Base-by-base conservation (phyloP, 2,113 vertebrate species). In the Eudorcas thomsonii region DNA sequence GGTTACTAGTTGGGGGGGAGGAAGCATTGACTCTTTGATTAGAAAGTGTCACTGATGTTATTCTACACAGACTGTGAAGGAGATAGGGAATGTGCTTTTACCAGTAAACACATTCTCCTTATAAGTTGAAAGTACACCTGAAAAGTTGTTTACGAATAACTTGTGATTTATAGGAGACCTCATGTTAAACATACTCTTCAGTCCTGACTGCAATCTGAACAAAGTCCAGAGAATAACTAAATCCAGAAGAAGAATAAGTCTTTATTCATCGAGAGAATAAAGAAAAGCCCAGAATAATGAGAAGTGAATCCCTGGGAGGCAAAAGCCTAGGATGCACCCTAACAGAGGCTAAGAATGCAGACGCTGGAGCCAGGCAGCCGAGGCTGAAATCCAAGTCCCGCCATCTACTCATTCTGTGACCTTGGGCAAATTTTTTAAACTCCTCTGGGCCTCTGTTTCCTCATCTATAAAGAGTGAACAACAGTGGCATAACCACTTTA, bases 241-340 rank as follows among this genome's bases (percentile, higher is more conserved):
- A 54, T 13, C 60, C 59, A 89, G 33, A 90, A 88, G 85, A 93
- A 74, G 10, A 93, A 81, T 43, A 90, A 77, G 54, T 94, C 54
- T 88, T 86, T 89, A 91, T 83, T 97, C 78, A n/a, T 57, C 16
- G 50, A 55, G 39, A 92, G 25, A 88, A 78, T 90, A 91, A 87
- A 95, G 48, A 88, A 77, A 98, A 97, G 39, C 33, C 48, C 50
- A 52, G 39, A 80, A 90, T 82, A 81, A 54, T 39, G 45, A 91
- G 43, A 60, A 78, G 59, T 54, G 95, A 67, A 94, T n/a, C 48
- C 78, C 50, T 25, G 28, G 21, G 36, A 84, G 36, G n/a, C 91
- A 92, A 48, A 77, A 67, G 52, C 39, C 54, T 81, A 21, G 28
- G 55, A 83, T 60, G 15, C 39, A 45, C 39, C 54, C 28, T 50